A percentile compares a stretch with the other conserved stretches of the same genome.
These are phyloP conservation scores for Scatophagus argus DNA, from an alignment of 2,113 vertebrate species.

Conservation along the genomic window DNA sequence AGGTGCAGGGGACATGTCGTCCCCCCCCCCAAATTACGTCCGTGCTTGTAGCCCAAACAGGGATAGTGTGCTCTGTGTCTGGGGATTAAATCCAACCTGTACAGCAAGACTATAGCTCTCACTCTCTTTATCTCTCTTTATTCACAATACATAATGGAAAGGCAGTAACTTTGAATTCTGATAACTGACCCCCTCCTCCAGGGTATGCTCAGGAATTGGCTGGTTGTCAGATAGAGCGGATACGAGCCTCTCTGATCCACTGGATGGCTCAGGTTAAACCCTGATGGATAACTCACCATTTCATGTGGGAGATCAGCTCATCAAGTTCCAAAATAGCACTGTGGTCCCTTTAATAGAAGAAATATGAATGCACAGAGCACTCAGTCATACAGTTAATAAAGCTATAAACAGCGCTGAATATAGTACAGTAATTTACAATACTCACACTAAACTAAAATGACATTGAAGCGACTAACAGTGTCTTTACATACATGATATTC, in stretches of 20 bases:
- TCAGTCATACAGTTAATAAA: background rate
- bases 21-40: no score
- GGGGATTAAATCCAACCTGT: background rate
- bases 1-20: no score
- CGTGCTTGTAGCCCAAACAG: background rate
- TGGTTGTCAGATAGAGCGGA: background rate
- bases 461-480: background rate
- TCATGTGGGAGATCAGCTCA: background rate
- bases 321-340: background rate
- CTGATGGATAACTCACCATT: background rate
- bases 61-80: background rate
- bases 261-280: background rate
- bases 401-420: background rate
- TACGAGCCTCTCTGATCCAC: background rate
- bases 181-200: background rate
- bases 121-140: no score
- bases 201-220: background rate
- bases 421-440: constrained; percentile 1
- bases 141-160: background rate
- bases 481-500: background rate
- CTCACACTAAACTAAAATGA: background rate
- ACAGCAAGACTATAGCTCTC: background rate
- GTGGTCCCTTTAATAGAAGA: constrained; percentile 18
- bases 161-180: background rate
- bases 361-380: background rate